Evolutionary conservation across 2,888 invertebrate genomes (phyloP), one percentile per base, ranked within the genome.

Genomic region (Tanytarsus gracilentus): DNA sequence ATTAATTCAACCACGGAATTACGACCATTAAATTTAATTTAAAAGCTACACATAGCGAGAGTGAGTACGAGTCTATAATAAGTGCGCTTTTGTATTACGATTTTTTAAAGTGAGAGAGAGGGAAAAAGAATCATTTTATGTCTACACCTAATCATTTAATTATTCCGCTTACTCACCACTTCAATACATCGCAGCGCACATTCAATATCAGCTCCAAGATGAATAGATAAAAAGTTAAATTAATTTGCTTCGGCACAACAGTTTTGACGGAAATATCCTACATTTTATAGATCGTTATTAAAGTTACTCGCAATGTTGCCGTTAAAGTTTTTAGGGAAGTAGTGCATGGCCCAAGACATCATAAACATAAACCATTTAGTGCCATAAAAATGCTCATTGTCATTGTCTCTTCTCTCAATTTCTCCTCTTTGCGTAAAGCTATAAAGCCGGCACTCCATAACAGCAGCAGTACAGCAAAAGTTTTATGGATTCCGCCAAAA

Each of bases 1-100:
- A 58, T 58, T 58, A 58, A 48, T 48, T 58, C 48, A 30, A 58
- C 58, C 58, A 29, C 58, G 58, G 33, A 58, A 30, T 48, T 30
- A 27, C 44, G 33, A 58, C 30, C 48, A 58, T 58, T 21, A 44
- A 48, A 58, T 48, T 58, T 58, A 58, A 58, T 58, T 58, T 58
- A 58, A 48, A 56, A 58, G 44, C 44, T 44, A n/a, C n/a, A n/a
- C n/a, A n/a, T n/a, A n/a, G n/a, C n/a, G n/a, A n/a, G n/a, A n/a
- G n/a, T n/a, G n/a, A n/a, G n/a, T n/a, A n/a, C n/a, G n/a, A n/a
- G n/a, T n/a, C 11, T 44, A 44, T 44, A 18, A 44, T 11, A 18
- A 18, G 18, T 44, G 44, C 44, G 44, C 44, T 44, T 44, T 44
- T 44, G 21, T 44, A 8, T 44, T n/a, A 8, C 23, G 18, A 23